Evolutionary conservation across 2,888 invertebrate genomes (phyloP).

Genomic region (Drosophila longiperda): DNA sequence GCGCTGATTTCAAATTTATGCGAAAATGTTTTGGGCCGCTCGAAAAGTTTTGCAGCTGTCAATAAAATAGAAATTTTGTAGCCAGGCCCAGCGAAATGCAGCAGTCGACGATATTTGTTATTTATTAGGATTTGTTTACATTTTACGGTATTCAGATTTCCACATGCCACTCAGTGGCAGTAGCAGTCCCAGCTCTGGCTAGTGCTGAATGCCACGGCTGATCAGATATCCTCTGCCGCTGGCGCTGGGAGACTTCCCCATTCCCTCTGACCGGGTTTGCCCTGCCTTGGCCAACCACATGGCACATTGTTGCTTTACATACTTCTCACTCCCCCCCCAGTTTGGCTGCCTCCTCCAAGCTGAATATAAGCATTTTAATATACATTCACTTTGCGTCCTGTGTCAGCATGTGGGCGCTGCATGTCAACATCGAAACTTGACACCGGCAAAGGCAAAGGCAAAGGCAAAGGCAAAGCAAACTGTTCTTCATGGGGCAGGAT

Average conservation of each 20-base stretch:
- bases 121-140: constrained; percentile 75
- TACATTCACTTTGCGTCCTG: constrained; percentile 35
- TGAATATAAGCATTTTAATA: constrained; percentile 55
- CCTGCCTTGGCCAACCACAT: neutral
- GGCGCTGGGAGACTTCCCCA: constrained; percentile 13
- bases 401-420: constrained; percentile 23
- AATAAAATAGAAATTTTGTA: constrained; percentile 67
- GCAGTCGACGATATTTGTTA: constrained; percentile 55
- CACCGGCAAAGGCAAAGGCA: constrained; percentile 2
- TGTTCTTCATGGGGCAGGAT: neutral
- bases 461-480: neutral
- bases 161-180: constrained; percentile 24
- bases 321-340: constrained; percentile 19
- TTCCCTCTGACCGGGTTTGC: neutral
- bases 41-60: constrained; percentile 61
- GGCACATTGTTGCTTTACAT: constrained; percentile 33
- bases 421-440: constrained; percentile 26
- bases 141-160: constrained; percentile 45
- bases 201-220: neutral
- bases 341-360: neutral
- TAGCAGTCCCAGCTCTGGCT: neutral
- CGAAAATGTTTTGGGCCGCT: constrained; percentile 39
- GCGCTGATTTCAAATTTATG: constrained; percentile 64
- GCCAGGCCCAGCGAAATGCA: constrained; percentile 30
- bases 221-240: constrained; percentile 22